A percentile compares a stretch with the other conserved stretches of the same genome.
phyloP scores from a whole-genome alignment of 2,113 vertebrate genomes.

The Meleagris gallopavo region DNA sequence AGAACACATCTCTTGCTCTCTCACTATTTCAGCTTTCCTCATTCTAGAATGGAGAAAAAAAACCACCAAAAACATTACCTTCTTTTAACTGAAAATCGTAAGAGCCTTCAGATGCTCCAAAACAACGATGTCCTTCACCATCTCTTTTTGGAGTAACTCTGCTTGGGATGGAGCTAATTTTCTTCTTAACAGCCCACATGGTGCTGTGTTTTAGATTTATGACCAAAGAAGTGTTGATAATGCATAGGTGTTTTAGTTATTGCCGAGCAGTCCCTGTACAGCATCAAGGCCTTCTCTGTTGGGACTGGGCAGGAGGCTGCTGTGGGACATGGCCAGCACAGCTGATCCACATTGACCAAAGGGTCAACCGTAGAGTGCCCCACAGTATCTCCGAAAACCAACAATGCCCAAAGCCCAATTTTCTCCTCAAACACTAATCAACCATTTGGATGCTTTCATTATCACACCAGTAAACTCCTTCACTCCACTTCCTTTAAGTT shows the following conservation, averaged over 20 bases:
- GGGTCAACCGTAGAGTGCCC: too few relatives aligned
- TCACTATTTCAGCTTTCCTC: neutral
- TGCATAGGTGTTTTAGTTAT: neutral
- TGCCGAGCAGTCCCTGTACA: neutral
- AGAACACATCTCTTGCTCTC: neutral
- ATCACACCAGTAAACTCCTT: constrained; percentile 13
- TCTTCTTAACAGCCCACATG: neutral
- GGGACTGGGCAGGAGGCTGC: neutral
- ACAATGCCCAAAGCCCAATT: neutral
- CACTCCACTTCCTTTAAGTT: constrained; percentile 53
- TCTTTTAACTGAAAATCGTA: neutral
- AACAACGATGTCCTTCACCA: accelerated
- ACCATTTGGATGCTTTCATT: constrained; percentile 29
- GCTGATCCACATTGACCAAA: neutral
- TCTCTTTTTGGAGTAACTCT: neutral
- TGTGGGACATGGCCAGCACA: neutral
- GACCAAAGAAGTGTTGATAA: neutral
- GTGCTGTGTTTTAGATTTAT: neutral
- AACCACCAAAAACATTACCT: too few relatives aligned
- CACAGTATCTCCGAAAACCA: neutral
- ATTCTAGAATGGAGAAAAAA: neutral
- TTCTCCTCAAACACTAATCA: neutral
- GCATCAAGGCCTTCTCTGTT: neutral
- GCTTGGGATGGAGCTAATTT: neutral
- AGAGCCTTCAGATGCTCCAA: neutral